phyloP scores from a whole-genome alignment of 2,888 invertebrate genomes.

The Diarsia brunnea region DNA sequence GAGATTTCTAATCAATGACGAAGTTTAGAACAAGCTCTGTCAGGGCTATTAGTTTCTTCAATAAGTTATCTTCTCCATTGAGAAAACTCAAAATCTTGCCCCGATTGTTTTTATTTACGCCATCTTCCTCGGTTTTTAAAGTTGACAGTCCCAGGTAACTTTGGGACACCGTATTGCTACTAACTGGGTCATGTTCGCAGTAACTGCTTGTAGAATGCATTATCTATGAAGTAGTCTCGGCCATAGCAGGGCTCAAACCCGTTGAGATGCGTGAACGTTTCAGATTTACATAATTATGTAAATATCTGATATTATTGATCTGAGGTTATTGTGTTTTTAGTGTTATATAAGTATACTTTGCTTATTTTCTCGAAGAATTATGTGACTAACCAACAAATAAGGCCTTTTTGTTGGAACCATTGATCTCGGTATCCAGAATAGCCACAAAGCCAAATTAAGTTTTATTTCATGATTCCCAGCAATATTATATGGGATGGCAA shows the following conservation, averaged over 20 bases:
- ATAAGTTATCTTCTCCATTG: background rate
- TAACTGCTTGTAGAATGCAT: conserved; percentile 42
- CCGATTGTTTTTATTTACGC: background rate
- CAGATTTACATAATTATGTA: conserved; percentile 58
- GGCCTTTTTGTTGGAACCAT: background rate
- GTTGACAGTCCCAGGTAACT: conserved; percentile 23
- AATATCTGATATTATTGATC: conserved; percentile 37
- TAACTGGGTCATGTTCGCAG: conserved; percentile 33
- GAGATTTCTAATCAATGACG: background rate
- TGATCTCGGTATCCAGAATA: background rate
- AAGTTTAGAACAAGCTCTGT: background rate
- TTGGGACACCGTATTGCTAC: conserved; percentile 21
- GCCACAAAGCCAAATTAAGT: background rate
- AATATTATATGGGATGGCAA: background rate
- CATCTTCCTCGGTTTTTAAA: conserved; percentile 14
- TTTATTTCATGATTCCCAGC: background rate
- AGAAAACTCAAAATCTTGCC: background rate
- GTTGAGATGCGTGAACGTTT: conserved; percentile 58
- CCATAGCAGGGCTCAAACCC: conserved; percentile 48
- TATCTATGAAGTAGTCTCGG: conserved; percentile 55
- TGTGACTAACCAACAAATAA: background rate
- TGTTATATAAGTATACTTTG: background rate
- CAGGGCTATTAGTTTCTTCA: background rate
- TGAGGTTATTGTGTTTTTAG: conserved; percentile 13
- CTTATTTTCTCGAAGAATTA: background rate